Evolutionary conservation across 2,797 vertebrate species (phyloP), one percentile per base, ranked within the genome.

Genomic region (Loris lydekkerianus): DNA sequence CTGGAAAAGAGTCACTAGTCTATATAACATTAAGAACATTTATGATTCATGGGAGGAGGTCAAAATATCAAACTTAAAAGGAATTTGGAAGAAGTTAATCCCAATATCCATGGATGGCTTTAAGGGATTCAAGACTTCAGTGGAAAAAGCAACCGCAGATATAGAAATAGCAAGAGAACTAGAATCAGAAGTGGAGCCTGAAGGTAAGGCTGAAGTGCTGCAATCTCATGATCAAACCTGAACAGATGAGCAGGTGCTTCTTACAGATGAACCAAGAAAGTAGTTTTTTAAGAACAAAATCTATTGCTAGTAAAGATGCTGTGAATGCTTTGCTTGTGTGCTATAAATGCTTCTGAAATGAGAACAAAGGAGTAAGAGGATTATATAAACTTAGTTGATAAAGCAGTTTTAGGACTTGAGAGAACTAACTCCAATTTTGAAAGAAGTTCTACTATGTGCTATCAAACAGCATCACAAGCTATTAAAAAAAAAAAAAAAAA

Each of bases 121-220:
- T 56, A n/a, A 60, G n/a, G 23, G 34, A 34, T 37, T 80, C 7
- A 37, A 80, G 53, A 60, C n/a, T 80, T 37, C n/a, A 58, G 53
- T 25, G n/a, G 23, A 60, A n/a, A 34, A 58, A 60, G 21, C 56
- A n/a, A 56, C 76, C 23, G 49, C 31, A 56, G 49, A 56, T 56
- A 31, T 78, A n/a, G 77, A 80, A 58, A 37, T 0, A 49, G 17
- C 43, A 58, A 60, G 53, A 60, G 13, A 60, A 60, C 23, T 37
- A 8, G 77, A 27, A 58, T 78, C 14, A 34, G 53, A 78, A 58
- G n/a, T 37, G n/a, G 27, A 75, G 27, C n/a, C n/a, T n/a, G 31
- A 25, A 37, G 53, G 17, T 2, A 1, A 0, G 53, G 27, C 53
- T 27, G 4, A 80, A 80, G 1, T 60, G n/a, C 77, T 10, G 23